Evolutionary conservation across 2,113 vertebrate genomes (phyloP), one percentile per base, ranked within the genome.

Genomic region (Aramus guarauna): DNA sequence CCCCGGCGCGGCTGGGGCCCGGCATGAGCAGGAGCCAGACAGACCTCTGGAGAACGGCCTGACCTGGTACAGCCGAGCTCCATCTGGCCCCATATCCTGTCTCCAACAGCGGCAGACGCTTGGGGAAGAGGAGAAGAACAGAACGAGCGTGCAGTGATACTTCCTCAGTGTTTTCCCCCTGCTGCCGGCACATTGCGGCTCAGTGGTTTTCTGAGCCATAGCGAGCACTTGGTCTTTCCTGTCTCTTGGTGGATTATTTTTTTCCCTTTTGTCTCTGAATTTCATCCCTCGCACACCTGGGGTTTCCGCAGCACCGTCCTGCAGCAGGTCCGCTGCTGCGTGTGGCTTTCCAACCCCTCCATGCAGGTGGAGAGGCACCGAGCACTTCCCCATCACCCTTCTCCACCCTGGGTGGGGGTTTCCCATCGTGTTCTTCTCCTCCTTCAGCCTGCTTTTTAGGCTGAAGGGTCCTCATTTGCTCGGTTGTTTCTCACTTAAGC

Each of bases 291-390:
- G 2, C 1, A 1, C 3, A 3, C 34, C 12, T 27, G 41, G 12
- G 12, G 27, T 12, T 17, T 69, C 64, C 8, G 2, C 3, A 5
- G 34, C 36, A 59, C 27, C 2, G 1, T 81, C 59, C 64, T 69
- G 39, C 45, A 52, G 58, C 34, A 17, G 63, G 23, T 76, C n/a
- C 26, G 12, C 23, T 30, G 19, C 41, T 0, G 0, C 0, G 0
- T 3, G 15, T 3, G 2, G 74, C 74, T 75, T 17, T 63, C 50
- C 36, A 45, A 45, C 8, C 18, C 9, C 30, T 55, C 23, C 0
- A 0, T 14, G 16, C 2, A 2, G 26, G 9, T 24, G 4, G 81
- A 59, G 27, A 60, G 30, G 45, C 20, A 74, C 39, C 24, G 4
- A 47, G 37, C 2, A 7, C 6, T 32, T 71, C 45, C 72, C 48